phyloP scores from a whole-genome alignment of 2,113 vertebrate genomes.

The Corvus moneduloides region DNA sequence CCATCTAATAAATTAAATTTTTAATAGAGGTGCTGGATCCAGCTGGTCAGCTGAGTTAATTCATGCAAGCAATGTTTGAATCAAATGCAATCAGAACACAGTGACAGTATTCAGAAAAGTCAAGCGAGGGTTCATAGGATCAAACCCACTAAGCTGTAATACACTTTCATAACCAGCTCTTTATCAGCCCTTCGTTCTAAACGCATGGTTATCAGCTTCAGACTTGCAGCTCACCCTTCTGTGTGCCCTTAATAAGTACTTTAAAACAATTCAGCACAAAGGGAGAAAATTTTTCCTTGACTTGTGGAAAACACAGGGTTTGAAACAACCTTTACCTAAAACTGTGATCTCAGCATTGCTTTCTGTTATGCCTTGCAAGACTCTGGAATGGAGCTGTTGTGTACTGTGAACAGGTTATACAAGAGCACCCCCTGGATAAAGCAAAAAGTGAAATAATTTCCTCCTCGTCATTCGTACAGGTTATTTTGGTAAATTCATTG shows the following conservation, averaged over 20 bases:
- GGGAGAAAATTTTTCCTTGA: neutral
- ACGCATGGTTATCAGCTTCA: neutral
- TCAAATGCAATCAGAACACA: neutral
- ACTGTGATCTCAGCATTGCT: neutral
- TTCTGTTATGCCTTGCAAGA: neutral
- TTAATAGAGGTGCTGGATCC: neutral
- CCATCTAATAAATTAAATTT: neutral
- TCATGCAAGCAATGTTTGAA: neutral
- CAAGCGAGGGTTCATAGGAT: neutral
- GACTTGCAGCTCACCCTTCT: neutral
- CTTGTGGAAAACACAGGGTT: neutral
- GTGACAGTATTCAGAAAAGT: neutral
- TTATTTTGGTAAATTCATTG: slow-evolving; percentile 64
- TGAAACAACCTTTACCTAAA: neutral
- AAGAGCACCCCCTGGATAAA: slow-evolving; percentile 23
- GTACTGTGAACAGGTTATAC: neutral
- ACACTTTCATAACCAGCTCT: neutral
- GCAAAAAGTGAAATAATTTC: slow-evolving; percentile 70
- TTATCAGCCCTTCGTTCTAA: neutral
- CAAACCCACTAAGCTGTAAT: neutral
- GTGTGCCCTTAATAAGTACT: neutral
- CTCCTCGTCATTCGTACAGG: slow-evolving; percentile 8
- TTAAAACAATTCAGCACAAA: neutral
- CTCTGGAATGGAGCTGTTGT: neutral
- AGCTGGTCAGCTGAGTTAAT: neutral